Percentiles rank a stretch among this genome's conserved stretches.
phyloP scores from a whole-genome alignment of 1,140 invertebrate species.

The Micrasema longulum region DNA sequence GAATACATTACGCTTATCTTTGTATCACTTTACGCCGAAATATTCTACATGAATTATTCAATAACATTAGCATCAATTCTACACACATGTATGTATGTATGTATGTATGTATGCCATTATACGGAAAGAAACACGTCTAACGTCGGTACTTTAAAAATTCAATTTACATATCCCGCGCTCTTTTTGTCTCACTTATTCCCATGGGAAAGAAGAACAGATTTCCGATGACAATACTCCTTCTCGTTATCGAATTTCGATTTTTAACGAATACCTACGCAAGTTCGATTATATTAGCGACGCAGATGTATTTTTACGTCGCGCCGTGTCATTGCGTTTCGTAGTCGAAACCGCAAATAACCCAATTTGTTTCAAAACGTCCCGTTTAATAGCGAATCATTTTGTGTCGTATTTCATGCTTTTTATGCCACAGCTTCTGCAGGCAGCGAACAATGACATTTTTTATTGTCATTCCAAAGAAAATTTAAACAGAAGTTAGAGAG shows the following conservation, averaged over 20 bases:
- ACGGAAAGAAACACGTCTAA: too few species aligned
- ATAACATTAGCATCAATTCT: too few species aligned
- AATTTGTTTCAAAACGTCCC: background rate
- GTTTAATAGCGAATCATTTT: background rate
- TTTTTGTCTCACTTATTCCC: too few species aligned
- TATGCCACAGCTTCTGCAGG: background rate
- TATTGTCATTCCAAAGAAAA: slow-evolving; percentile 1
- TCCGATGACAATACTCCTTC: too few species aligned
- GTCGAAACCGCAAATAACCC: slow-evolving; percentile 1
- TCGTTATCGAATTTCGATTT: too few species aligned
- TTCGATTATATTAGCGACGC: background rate
- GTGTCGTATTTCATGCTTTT: background rate
- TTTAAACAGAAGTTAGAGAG: background rate
- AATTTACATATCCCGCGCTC: too few species aligned
- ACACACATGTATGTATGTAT: background rate
- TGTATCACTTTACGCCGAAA: too few species aligned
- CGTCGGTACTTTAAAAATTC: too few species aligned
- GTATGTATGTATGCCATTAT: background rate
- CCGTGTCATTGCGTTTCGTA: background rate
- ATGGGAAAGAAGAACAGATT: too few species aligned
- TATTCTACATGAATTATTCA: too few species aligned
- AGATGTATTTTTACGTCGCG: background rate
- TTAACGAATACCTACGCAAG: background rate
- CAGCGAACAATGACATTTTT: background rate
- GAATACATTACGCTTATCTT: too few species aligned